Evolutionary conservation across 2,797 vertebrate species (phyloP), one percentile per base, ranked within the genome.

Genomic region (Anas capensis): DNA sequence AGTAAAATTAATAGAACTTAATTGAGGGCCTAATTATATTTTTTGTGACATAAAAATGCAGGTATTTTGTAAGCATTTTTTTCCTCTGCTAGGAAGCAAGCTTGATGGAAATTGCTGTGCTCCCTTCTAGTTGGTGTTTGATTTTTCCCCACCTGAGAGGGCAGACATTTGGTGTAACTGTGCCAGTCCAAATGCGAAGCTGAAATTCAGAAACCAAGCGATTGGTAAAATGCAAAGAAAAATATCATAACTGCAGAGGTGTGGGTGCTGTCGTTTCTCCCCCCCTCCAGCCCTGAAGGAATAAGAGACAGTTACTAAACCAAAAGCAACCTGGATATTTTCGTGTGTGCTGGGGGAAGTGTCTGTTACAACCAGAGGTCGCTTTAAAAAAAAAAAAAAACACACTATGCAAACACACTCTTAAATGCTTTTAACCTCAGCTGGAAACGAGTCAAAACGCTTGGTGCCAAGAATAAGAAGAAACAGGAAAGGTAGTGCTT

Each of bases 391-490:
- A 23, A 49, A 34, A 34, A 68, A 58, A 23, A 49, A 34, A 34
- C 11, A 3, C 40, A 5, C 81, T 69, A 36, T 83, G 72, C 93
- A 94, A 95, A 90, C 85, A 94, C 80, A 48, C 10, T 26, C 83
- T 78, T 38, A 56, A 91, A 91, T 82, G 82, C 86, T 92, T 92
- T 79, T 90, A 91, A 82, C 92, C 94, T 96, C 86, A 31, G 70
- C 2, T 97, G 95, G 94, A 96, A 88, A 62, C 0, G 8, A 80
- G 94, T 88, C 88, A 91, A 44, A 79, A 42, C 26, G 38, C 65
- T 91, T 78, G 81, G 76, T 96, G 87, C 94, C 94, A 96, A 95
- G 78, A 87, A 91, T 69, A 93, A 94, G 86, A 90, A 94, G 90
- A 36, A 88, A 83, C 92, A 96, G 91, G 86, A 95, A 97, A 95